Conservation (phyloP, 2,888 invertebrate genomes). For the Papilio elwesi region DNA sequence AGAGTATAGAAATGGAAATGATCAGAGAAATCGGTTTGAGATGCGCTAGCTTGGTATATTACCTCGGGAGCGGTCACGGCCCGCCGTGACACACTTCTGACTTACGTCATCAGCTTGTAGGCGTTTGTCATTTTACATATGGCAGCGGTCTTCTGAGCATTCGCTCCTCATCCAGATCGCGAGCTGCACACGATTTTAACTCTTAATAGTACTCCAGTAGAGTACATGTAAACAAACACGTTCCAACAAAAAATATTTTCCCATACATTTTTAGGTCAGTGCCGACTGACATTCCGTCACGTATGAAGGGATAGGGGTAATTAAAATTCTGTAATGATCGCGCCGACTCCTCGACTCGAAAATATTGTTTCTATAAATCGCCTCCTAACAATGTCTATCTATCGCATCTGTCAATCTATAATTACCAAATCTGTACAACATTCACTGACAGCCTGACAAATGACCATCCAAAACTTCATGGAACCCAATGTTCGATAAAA, state of each 20-base stretch:
- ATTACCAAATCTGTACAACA: slow-evolving; percentile 14
- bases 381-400: not conserved
- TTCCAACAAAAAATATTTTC: slow-evolving; percentile 63
- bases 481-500: not conserved
- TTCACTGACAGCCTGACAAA: not conserved
- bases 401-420: slow-evolving; percentile 16
- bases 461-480: not conserved
- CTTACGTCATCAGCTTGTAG: slow-evolving; percentile 68
- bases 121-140: slow-evolving; percentile 61
- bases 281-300: slow-evolving; percentile 70
- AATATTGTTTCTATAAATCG: slow-evolving; percentile 32
- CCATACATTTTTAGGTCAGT: slow-evolving; percentile 76
- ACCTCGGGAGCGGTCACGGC: slow-evolving; percentile 46
- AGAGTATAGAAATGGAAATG: slow-evolving; percentile 20
- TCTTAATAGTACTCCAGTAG: slow-evolving; percentile 50
- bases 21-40: slow-evolving; percentile 41
- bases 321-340: slow-evolving; percentile 74
- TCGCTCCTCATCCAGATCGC: slow-evolving; percentile 43
- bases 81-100: slow-evolving; percentile 55
- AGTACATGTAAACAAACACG: slow-evolving; percentile 45
- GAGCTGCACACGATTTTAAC: slow-evolving; percentile 46
- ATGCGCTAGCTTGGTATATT: slow-evolving; percentile 38
- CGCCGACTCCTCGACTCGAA: slow-evolving; percentile 65
- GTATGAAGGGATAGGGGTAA: slow-evolving; percentile 72
- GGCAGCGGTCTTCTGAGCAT: slow-evolving; percentile 49